A percentile compares a stretch with the other conserved stretches of the same genome.
These are phyloP conservation scores for Apoda limacodes DNA, from an alignment of 2,888 invertebrate species.

Conservation along the genomic window DNA sequence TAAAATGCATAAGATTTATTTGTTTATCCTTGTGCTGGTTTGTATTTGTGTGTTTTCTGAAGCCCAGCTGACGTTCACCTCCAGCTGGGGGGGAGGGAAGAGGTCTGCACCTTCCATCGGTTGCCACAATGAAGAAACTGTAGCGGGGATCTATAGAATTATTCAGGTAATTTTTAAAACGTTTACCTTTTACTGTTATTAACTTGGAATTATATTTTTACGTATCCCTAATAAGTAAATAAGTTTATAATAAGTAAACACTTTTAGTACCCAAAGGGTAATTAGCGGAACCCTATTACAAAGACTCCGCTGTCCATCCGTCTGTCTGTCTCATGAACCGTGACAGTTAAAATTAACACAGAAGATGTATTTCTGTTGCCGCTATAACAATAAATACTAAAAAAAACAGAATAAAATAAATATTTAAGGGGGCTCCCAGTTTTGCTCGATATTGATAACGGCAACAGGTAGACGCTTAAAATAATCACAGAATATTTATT, in stretches of 20 bases:
- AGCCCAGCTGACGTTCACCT: conserved; percentile 69
- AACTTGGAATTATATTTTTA: not conserved
- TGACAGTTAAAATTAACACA: too few relatives aligned
- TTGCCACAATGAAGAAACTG: conserved; percentile 46
- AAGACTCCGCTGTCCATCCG: too few relatives aligned
- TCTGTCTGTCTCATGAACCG: too few relatives aligned
- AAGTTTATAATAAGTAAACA: not conserved
- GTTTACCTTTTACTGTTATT: not conserved
- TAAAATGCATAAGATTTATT: conserved; percentile 35
- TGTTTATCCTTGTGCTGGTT: conserved; percentile 33
- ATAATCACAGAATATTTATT: too few relatives aligned
- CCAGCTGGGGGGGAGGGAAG: conserved; percentile 63
- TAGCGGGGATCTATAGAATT: conserved; percentile 43
- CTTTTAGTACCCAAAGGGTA: too few relatives aligned
- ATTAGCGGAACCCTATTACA: too few relatives aligned
- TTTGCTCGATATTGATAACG: too few relatives aligned
- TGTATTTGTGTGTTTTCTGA: conserved; percentile 34
- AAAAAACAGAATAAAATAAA: too few relatives aligned
- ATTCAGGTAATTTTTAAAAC: conserved; percentile 36
- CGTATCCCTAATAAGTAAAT: not conserved
- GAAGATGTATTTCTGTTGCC: too few relatives aligned
- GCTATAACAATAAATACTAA: too few relatives aligned
- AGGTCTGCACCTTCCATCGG: conserved; percentile 35
- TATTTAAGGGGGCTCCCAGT: too few relatives aligned
- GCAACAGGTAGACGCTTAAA: too few relatives aligned